Evolutionary conservation across 1,140 invertebrate genomes (phyloP).

Genomic region (Muscidifurax raptorellus): DNA sequence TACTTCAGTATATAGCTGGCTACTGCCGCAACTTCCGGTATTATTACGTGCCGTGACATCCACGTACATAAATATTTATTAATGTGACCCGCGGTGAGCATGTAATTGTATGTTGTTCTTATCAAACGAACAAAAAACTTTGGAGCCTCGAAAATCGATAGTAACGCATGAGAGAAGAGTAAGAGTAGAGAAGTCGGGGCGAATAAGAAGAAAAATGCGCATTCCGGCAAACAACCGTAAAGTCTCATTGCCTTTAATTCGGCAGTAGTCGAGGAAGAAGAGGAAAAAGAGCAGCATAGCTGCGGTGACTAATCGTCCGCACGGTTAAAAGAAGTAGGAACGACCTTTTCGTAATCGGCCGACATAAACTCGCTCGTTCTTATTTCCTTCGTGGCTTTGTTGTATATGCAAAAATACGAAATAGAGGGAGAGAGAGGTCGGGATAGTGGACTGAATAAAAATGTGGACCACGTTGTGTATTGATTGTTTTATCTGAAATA

Average conservation of each 20-base stretch:
- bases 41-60: too few relatives aligned
- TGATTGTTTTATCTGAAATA: background rate
- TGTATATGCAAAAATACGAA: background rate
- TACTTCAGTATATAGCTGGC: too few relatives aligned
- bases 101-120: too few relatives aligned
- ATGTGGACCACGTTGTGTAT: background rate
- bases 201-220: background rate
- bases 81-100: too few relatives aligned
- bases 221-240: conserved; percentile 54
- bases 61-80: too few relatives aligned
- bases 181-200: too few relatives aligned
- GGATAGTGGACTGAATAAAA: background rate
- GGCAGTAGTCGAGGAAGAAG: conserved; percentile 48
- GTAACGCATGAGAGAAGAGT: too few relatives aligned
- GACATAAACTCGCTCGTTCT: conserved; percentile 43
- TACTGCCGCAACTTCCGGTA: too few relatives aligned
- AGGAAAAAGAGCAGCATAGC: conserved; percentile 25
- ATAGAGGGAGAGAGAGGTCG: background rate
- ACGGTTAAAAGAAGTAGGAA: conserved; percentile 45
- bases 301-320: conserved; percentile 57
- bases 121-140: too few relatives aligned
- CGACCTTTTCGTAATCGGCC: conserved; percentile 49
- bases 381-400: conserved; percentile 29
- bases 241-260: conserved; percentile 64
- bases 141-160: too few relatives aligned